These are phyloP conservation scores for Stigmatopora nigra DNA, from an alignment of 2,113 vertebrate species.

Conservation along the genomic window DNA sequence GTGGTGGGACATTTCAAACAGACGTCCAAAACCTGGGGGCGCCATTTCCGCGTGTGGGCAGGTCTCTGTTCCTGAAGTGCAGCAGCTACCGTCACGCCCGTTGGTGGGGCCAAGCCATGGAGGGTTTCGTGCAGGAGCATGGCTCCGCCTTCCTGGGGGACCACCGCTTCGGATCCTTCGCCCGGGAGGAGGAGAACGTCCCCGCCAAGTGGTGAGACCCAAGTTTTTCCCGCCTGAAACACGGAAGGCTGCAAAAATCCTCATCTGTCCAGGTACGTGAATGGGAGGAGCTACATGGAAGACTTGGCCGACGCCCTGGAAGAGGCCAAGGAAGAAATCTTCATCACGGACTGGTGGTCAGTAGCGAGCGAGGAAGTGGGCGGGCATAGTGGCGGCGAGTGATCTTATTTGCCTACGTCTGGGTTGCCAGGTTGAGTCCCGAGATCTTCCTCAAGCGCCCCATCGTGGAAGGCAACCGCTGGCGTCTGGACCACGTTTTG, in stretches of 20 bases:
- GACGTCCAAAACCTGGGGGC: no score
- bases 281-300: conserved; percentile 88
- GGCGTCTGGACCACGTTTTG: conserved; percentile 88
- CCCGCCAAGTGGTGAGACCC: conserved; percentile 80
- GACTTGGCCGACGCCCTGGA: conserved; percentile 91
- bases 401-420: conserved; percentile 31
- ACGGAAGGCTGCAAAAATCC: no score
- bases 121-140: conserved; percentile 79
- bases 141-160: conserved; percentile 81
- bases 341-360: conserved; percentile 98
- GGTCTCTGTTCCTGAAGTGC: conserved; percentile 88
- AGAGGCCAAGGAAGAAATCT: conserved; percentile 89
- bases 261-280: conserved; percentile 86
- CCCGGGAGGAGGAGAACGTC: conserved; percentile 73
- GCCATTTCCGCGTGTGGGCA: conserved; percentile 33
- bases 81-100: conserved; percentile 90
- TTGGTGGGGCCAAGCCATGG: conserved; percentile 93
- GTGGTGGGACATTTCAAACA: no score
- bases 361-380: conserved; percentile 44
- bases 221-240: no score
- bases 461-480: conserved; percentile 90
- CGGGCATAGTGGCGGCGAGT: conserved; percentile 28
- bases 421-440: conserved; percentile 63
- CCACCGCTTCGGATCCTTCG: conserved; percentile 90
- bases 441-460: conserved; percentile 80